Evolutionary conservation across 2,888 invertebrate species (phyloP).

Genomic region (Phalangium opilio): DNA sequence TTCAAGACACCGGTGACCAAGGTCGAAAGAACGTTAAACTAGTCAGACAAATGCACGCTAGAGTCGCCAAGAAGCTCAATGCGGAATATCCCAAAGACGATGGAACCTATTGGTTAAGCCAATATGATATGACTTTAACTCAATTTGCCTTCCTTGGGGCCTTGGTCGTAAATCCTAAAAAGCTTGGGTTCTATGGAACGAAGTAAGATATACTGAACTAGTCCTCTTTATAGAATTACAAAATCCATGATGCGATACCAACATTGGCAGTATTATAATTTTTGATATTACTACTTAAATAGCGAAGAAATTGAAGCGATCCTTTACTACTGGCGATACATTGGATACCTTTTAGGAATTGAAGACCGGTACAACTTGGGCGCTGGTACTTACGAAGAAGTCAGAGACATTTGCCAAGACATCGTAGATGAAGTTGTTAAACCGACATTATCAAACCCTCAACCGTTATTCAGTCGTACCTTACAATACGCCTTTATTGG

Average conservation of each 20-base stretch:
- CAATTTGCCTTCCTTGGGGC: conserved; percentile 75
- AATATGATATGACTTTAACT: conserved; percentile 66
- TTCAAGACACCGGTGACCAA: conserved; percentile 39
- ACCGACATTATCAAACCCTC: neutral
- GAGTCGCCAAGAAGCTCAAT: conserved; percentile 32
- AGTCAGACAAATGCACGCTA: conserved; percentile 38
- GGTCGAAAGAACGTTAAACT: conserved; percentile 32
- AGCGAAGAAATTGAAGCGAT: conserved; percentile 53
- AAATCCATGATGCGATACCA: no score
- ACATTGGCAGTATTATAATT: no score
- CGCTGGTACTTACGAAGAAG: conserved; percentile 11
- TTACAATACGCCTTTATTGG: no score
- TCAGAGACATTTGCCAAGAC: conserved; percentile 4
- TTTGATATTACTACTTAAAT: no score
- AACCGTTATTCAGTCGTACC: neutral
- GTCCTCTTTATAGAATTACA: no score
- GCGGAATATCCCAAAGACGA: neutral
- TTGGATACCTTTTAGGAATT: conserved; percentile 66
- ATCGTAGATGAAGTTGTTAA: conserved; percentile 11
- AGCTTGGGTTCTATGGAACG: conserved; percentile 41
- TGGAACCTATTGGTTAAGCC: conserved; percentile 41
- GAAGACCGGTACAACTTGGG: conserved; percentile 39
- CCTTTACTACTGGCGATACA: conserved; percentile 65
- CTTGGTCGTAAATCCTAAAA: conserved; percentile 42
- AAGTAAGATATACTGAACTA: no score